Base-by-base conservation (phyloP, 2,888 invertebrate species). In the Digitonthophagus gazella region DNA sequence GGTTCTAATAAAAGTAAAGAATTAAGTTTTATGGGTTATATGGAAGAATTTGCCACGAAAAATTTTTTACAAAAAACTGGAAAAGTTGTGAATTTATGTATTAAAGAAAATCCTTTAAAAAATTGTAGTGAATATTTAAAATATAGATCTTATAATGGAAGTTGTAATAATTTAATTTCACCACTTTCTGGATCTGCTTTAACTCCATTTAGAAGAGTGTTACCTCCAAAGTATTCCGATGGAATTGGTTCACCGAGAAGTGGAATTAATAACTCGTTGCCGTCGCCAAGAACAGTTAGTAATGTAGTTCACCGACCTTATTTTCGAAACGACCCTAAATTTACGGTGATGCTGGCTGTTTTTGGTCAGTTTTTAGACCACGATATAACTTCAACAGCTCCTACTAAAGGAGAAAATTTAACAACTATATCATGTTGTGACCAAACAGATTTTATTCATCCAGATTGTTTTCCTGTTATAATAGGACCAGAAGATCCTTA, bases 321-420 rank as follows among this genome's bases (percentile, higher is more conserved):
- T 72, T 91, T 92, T 77, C 87, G 87, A 54, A 89, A 89, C 64
- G 93, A 94, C 81, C 88, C 90, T 0, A 84, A 88, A 73, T 93
- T 94, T 79, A 91, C 93, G 0, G 92, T 93, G 0, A 92, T 95
- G 91, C 80, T 95, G 71, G 94, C 95, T 0, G 91, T 94, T 2
- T 95, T 93, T 87, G 95, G 95, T 0, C 95, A 95, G 83, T 95
- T 96, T 81, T 78, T 95, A 11, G 94, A 95, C 80, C 95, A 95
- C 74, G 95, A 95, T 74, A 90, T 95, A 67, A 93, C 94, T 0
- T 92, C 93, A 3, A 95, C 94, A 0, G 93, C 94, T 0, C 82
- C 92, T 4, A 91, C 88, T 75, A 90, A 90, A 78, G 90, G 92
- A 83, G 81, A 84, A 67, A 90, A 93, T 78, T 91, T 91, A 54